Base-by-base conservation (phyloP, 2,113 vertebrate species). In the Caloenas nicobarica region DNA sequence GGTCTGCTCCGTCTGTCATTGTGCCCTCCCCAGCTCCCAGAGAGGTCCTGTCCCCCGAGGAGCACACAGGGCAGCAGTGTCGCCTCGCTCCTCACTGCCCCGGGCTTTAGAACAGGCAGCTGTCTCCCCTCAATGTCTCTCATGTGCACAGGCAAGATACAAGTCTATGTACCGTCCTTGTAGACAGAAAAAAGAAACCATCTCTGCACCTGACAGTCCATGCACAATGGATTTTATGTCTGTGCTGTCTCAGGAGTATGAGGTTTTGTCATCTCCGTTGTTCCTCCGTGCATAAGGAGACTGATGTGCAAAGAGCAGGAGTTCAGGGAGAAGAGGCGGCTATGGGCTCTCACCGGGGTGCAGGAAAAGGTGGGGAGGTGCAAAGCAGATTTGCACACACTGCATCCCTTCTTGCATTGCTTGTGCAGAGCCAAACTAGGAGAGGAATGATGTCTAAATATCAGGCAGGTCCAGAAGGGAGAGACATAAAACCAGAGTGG, bases 221-320 rank as follows among this genome's bases (percentile, higher is more conserved):
- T 19, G 56, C 23, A 54, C 60, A 54, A 42, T 66, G 64, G 36
- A 53, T 70, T 86, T 89, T 33, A 14, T 34, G 26, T 40, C 54
- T 89, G 54, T 23, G n/a, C 40, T 24, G 5, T 42, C 79, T 82
- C 83, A 40, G 60, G 38, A 73, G 12, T 5, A 7, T 26, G 50
- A 38, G 44, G 3, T 13, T 89, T 69, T 61, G 24, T 24, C 8
- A 38, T 29, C 31, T 53, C 34, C 0, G 0, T 71, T 34, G 22
- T 18, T 74, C 44, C 29, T 38, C 44, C 31, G 44, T 19, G 82
- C 53, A 12, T 6, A 46, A 28, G 34, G 74, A 74, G 46, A 29
- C 24, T 0, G 0, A 17, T 3, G 2, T 53, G 29, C 54, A 29
- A 38, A 38, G 23, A n/a, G 1, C 23, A 15, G 48, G 61, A 16